phyloP scores from a whole-genome alignment of 2,797 vertebrate genomes.

The Phalloptychus januarius region DNA sequence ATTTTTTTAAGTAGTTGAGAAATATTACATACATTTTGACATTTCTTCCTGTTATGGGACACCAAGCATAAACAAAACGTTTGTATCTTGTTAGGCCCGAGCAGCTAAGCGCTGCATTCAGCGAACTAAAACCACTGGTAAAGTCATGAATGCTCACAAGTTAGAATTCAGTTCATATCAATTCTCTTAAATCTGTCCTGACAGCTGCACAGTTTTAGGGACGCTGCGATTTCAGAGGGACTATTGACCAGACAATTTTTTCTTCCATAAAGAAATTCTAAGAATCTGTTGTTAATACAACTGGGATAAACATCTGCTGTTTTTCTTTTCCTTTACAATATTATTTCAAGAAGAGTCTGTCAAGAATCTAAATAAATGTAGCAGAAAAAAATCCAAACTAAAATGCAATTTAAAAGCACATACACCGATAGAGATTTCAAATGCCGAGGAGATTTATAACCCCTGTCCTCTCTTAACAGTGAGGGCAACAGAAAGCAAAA shows the following conservation, averaged over 20 bases:
- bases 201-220: not conserved
- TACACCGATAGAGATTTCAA: not conserved
- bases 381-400: not conserved
- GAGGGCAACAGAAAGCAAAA: not conserved
- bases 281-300: not conserved
- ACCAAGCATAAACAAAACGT: too few relatives aligned
- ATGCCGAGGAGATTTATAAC: not conserved
- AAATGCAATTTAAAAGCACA: too few relatives aligned
- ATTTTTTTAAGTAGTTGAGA: not conserved
- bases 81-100: too few relatives aligned
- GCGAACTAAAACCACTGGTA: too few relatives aligned
- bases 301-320: not conserved
- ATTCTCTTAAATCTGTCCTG: not conserved
- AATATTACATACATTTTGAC: too few relatives aligned
- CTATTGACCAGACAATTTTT: not conserved
- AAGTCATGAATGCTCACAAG: not conserved
- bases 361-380: not conserved
- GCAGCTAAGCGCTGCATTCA: too few relatives aligned
- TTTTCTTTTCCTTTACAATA: not conserved
- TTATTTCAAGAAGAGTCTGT: not conserved
- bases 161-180: fast-evolving
- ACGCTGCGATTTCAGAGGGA: not conserved
- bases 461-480: not conserved
- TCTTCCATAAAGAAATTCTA: not conserved
- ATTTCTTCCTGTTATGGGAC: too few relatives aligned